Conservation (phyloP, 2,888 invertebrate genomes). For the Smittia sp. region DNA sequence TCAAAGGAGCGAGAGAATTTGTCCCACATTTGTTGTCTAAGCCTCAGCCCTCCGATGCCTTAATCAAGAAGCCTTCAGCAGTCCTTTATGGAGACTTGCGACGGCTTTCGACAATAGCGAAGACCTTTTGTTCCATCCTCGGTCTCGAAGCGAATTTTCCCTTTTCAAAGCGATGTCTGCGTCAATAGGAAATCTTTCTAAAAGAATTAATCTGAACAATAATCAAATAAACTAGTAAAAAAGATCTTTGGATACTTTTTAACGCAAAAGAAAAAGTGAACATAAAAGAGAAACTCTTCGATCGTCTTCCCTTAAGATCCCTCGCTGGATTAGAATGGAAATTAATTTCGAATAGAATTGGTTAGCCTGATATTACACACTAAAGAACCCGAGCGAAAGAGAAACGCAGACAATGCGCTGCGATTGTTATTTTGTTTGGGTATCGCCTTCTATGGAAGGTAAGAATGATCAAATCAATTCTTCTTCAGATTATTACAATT, state of each 20-base stretch:
- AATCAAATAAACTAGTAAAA: constrained; percentile 39
- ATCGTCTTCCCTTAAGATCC: background rate
- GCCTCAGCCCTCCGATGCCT: constrained; percentile 11
- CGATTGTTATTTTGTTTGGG: constrained; percentile 22
- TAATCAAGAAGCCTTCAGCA: constrained; percentile 37
- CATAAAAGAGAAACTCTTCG: constrained; percentile 1
- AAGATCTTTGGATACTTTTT: constrained; percentile 14
- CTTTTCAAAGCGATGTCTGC: background rate
- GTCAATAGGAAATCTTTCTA: background rate
- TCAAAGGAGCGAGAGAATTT: constrained; percentile 13
- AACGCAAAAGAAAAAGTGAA: constrained; percentile 7
- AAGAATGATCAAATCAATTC: constrained; percentile 34
- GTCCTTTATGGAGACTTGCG: background rate
- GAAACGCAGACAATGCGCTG: background rate
- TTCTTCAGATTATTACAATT: constrained; percentile 39
- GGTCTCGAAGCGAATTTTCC: background rate
- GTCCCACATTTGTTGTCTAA: background rate
- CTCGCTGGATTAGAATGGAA: constrained; percentile 20
- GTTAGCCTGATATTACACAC: constrained; percentile 40
- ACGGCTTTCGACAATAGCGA: background rate
- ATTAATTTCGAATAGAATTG: constrained; percentile 39
- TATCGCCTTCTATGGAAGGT: constrained; percentile 33
- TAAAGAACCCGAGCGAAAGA: constrained; percentile 24
- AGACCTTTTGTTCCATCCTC: too few relatives aligned
- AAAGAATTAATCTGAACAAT: constrained; percentile 37